These are phyloP conservation scores for Trissonchulus latispiculum DNA, from an alignment of 2,888 invertebrate genomes.

Conservation along the genomic window DNA sequence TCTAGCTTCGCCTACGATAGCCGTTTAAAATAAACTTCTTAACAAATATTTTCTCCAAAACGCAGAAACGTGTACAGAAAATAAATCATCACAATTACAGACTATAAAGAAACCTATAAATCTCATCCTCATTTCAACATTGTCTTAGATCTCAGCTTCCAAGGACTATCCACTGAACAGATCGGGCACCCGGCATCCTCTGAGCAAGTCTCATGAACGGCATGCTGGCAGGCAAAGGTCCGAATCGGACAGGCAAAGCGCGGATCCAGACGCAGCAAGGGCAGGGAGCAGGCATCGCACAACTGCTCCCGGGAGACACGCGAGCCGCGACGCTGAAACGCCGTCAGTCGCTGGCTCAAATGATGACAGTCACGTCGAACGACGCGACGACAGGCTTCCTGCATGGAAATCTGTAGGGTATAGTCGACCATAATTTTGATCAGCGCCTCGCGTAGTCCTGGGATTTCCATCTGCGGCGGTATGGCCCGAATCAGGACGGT, in stretches of 20 bases:
- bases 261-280: background rate
- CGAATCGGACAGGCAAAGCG: background rate
- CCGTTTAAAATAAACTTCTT: too few species aligned
- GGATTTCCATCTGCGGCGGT: slow-evolving; percentile 69
- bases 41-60: too few species aligned
- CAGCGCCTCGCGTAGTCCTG: slow-evolving; percentile 74
- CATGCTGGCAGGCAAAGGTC: slow-evolving; percentile 9
- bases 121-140: too few species aligned
- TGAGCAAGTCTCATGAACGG: slow-evolving; percentile 8
- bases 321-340: background rate
- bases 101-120: too few species aligned
- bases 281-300: background rate
- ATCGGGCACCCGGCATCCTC: too few species aligned
- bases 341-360: background rate
- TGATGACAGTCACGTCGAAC: background rate
- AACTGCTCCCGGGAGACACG: background rate
- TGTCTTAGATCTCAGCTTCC: too few species aligned
- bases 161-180: too few species aligned
- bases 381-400: slow-evolving; percentile 26
- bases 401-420: slow-evolving; percentile 62
- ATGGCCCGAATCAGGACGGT: slow-evolving; percentile 65
- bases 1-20: too few species aligned
- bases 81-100: too few species aligned
- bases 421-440: slow-evolving; percentile 93
- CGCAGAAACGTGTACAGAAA: too few species aligned